Conservation (phyloP, 2,113 vertebrate species). For the Psilopogon haemacephalus region DNA sequence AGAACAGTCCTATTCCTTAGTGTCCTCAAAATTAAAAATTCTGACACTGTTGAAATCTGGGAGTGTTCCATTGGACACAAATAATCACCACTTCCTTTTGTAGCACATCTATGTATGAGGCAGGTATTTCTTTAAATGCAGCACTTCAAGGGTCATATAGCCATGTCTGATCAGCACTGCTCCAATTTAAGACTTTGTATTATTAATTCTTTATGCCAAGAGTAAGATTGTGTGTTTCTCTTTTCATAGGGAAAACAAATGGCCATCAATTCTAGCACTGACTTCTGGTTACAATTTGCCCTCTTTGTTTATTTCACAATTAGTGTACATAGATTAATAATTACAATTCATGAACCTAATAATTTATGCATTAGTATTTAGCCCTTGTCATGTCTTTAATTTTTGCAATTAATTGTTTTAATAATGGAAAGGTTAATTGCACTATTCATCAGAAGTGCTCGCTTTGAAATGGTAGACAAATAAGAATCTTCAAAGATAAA, state of each 20-base stretch:
- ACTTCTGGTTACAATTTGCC: constrained; percentile 55
- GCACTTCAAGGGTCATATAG: not conserved
- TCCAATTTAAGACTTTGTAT: not conserved
- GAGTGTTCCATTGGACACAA: not conserved
- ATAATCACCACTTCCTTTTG: not conserved
- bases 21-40: not conserved
- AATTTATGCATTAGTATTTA: constrained; percentile 79
- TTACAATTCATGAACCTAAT: constrained; percentile 74
- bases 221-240: constrained; percentile 6
- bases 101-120: not conserved
- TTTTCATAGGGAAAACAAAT: constrained; percentile 35
- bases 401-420: constrained; percentile 80
- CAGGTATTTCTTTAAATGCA: not conserved
- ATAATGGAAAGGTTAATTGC: constrained; percentile 78
- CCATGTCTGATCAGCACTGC: not conserved
- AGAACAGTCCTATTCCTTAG: not conserved
- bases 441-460: constrained; percentile 74
- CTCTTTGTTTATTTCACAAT: constrained; percentile 72
- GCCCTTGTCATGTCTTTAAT: constrained; percentile 74
- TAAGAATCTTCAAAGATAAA: constrained; percentile 71
- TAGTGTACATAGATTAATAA: constrained; percentile 73
- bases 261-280: constrained; percentile 32
- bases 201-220: not conserved
- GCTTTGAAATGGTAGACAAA: constrained; percentile 68
- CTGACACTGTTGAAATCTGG: not conserved